These are phyloP conservation scores for Eupithecia subumbrata DNA, from an alignment of 2,888 invertebrate genomes.

Conservation along the genomic window DNA sequence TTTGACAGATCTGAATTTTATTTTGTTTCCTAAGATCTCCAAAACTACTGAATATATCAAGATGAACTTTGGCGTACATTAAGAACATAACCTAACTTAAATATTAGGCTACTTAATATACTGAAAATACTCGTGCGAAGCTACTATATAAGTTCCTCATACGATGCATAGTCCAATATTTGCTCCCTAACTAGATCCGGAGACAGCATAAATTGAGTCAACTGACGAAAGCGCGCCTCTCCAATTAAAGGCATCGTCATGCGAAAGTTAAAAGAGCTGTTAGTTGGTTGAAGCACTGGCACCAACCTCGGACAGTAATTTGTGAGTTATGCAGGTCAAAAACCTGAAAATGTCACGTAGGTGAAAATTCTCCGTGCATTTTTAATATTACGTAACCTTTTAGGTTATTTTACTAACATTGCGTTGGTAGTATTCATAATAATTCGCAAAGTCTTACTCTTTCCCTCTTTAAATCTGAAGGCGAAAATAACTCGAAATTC, in stretches of 20 bases:
- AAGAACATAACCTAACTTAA: too few species aligned
- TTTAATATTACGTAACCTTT: background rate
- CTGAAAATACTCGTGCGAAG: too few species aligned
- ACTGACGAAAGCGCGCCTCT: slow-evolving; percentile 38
- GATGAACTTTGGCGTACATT: too few species aligned
- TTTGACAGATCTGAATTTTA: too few species aligned
- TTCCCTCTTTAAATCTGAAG: slow-evolving; percentile 9
- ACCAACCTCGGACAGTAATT: background rate
- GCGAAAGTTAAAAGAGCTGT: slow-evolving; percentile 30
- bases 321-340: background rate
- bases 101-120: too few species aligned
- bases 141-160: background rate
- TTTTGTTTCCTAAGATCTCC: too few species aligned
- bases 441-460: background rate
- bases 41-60: too few species aligned
- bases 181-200: slow-evolving; percentile 39
- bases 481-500: slow-evolving; percentile 15
- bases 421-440: background rate
- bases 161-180: background rate
- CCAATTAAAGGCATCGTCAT: slow-evolving; percentile 34
- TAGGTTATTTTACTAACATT: background rate
- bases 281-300: slow-evolving; percentile 5
- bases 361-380: background rate
- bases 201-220: slow-evolving; percentile 40
- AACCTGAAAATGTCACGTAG: slow-evolving; percentile 1